Evolutionary conservation across 2,888 invertebrate species (phyloP), one percentile per base, ranked within the genome.

Genomic region (Saturnia japonica): DNA sequence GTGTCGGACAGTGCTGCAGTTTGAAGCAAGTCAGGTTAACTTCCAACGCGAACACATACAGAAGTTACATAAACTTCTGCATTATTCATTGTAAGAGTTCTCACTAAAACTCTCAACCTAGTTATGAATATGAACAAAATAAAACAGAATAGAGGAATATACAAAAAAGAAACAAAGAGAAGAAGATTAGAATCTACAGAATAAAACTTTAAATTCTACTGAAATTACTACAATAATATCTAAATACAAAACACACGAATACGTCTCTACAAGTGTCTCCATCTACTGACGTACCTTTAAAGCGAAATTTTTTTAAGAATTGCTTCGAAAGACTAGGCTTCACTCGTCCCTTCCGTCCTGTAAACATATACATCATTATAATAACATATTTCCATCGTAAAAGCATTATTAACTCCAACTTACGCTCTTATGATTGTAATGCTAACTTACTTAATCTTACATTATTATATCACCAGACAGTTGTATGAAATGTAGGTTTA

Each of bases 211-310:
- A 62, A 73, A 74, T 68, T 71, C 68, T 67, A 77, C 22, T 7
- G 2, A 60, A 22, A 25, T 28, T 60, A 54, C 54, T 6, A 60
- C 28, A 28, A 6, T 12, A 14, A 28, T 14, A 60, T 60, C 28
- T 60, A 54, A 54, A n/a, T n/a, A 11, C 22, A 51, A 12, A 68
- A 70, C 69, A 69, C 70, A 74, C 70, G 70, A 47, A 76, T 77
- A 80, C 72, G 76, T 75, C 69, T 71, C 69, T 47, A 70, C 66
- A 54, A 54, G 54, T 66, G 51, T 54, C 54, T 81, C 88, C 89
- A 84, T 79, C 91, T 91, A 90, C 86, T 75, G 83, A 90, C 93
- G 79, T 93, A 93, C 93, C 93, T 93, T 91, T 93, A 83, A 83
- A 87, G 70, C 90, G 90, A 74, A 88, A 87, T 87, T 93, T 93